Evolutionary conservation across 1,140 invertebrate species (phyloP).

Genomic region (Microplitis demolitor): DNA sequence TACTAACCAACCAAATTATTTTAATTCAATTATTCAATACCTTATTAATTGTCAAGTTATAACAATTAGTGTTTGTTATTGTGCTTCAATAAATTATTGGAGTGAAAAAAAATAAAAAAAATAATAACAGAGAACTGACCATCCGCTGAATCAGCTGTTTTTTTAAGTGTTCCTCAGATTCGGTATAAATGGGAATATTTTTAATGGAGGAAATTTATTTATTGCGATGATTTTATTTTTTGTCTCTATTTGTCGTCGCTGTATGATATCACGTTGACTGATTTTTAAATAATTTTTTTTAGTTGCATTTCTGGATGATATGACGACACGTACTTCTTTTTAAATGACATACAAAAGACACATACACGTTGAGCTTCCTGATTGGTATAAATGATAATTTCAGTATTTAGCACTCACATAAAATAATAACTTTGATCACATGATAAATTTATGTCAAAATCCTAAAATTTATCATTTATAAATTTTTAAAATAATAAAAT

Average conservation of each 20-base stretch:
- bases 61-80: neutral
- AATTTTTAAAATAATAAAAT: no score
- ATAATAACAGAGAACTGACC: neutral
- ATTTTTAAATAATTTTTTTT: neutral
- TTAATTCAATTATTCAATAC: no score
- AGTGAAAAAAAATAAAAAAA: neutral
- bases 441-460: no score
- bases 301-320: neutral
- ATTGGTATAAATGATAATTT: constrained; percentile 17
- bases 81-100: neutral
- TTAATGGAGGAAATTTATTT: no score
- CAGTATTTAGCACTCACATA: no score
- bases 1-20: neutral
- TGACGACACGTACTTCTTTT: neutral
- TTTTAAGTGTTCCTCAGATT: neutral
- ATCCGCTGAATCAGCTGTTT: constrained; percentile 21
- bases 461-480: no score
- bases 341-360: neutral
- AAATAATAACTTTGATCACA: no score
- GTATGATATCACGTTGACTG: neutral
- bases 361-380: constrained; percentile 20
- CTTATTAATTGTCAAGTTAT: no score
- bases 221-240: no score
- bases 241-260: neutral
- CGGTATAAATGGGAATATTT: no score